A percentile compares a stretch with the other conserved stretches of the same genome.
Evolutionary conservation across 2,888 invertebrate species (phyloP).

Genomic region (Nomada fabriciana): DNA sequence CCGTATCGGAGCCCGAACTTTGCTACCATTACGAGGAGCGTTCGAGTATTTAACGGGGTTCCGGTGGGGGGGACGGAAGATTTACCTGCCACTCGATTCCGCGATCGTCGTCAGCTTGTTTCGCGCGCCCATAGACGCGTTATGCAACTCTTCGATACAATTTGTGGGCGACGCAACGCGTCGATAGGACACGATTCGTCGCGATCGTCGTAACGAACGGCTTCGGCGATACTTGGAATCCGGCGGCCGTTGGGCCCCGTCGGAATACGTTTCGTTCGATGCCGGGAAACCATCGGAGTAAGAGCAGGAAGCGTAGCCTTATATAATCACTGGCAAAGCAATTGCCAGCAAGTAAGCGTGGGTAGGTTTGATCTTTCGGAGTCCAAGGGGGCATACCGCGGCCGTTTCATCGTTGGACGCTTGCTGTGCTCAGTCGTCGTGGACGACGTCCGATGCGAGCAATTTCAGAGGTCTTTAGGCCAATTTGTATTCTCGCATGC

Average conservation of each 20-base stretch:
- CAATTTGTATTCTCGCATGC: background rate
- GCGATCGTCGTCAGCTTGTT: conserved; percentile 9
- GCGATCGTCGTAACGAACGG: background rate
- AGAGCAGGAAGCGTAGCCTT: conserved; percentile 67
- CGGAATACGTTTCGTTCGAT: conserved; percentile 18
- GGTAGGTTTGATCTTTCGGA: conserved; percentile 12
- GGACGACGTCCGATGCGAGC: no score
- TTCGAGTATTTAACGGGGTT: background rate
- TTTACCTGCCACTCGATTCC: conserved; percentile 38
- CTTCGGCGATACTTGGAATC: background rate
- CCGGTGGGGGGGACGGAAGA: background rate
- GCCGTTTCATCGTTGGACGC: no score
- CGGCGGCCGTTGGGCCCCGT: background rate
- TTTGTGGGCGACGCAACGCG: background rate
- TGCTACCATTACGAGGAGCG: conserved; percentile 49
- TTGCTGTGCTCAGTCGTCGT: no score
- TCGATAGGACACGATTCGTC: background rate
- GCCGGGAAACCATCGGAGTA: conserved; percentile 51
- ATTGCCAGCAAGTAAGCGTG: conserved; percentile 52
- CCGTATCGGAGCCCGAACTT: conserved; percentile 51
- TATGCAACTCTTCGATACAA: conserved; percentile 27
- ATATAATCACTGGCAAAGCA: conserved; percentile 61
- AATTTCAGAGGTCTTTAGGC: no score
- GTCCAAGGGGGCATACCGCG: background rate
- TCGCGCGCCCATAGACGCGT: background rate